phyloP scores from a whole-genome alignment of 2,113 vertebrate species.

The Noturus placidus region DNA sequence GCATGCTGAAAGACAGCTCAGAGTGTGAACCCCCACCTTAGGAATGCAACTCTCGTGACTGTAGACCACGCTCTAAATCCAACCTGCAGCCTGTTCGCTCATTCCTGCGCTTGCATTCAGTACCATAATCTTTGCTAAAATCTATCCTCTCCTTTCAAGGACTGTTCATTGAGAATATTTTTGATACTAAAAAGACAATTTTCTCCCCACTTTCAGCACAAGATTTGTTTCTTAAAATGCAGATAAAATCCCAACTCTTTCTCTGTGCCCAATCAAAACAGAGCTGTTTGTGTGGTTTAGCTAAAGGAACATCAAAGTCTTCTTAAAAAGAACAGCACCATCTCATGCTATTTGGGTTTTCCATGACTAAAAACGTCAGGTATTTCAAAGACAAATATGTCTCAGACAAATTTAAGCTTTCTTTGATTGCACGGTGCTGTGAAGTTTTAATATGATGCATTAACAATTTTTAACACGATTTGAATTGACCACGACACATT shows the following conservation, averaged over 20 bases:
- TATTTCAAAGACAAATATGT: constrained; percentile 50
- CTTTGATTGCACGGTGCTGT: background rate
- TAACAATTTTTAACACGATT: background rate
- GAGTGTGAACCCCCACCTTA: constrained; percentile 44
- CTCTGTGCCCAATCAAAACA: constrained; percentile 44
- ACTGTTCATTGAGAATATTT: background rate
- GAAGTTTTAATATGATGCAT: background rate
- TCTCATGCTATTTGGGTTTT: constrained; percentile 43
- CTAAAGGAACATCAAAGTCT: constrained; percentile 18
- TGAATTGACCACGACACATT: background rate
- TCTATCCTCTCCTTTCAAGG: background rate
- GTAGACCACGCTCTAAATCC: constrained; percentile 30
- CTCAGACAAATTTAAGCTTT: background rate
- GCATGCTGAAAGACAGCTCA: constrained; percentile 38
- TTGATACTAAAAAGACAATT: background rate
- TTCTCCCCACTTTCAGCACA: background rate
- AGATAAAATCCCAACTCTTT: no score
- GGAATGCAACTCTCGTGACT: constrained; percentile 52
- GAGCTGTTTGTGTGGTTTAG: constrained; percentile 27
- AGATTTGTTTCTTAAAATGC: constrained; percentile 1
- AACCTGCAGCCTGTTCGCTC: background rate
- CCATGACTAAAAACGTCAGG: constrained; percentile 53
- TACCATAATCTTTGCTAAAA: background rate
- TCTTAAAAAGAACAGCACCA: constrained; percentile 52
- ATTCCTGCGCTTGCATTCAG: background rate